phyloP scores from a whole-genome alignment of 2,113 vertebrate genomes.

The Saccopteryx leptura region DNA sequence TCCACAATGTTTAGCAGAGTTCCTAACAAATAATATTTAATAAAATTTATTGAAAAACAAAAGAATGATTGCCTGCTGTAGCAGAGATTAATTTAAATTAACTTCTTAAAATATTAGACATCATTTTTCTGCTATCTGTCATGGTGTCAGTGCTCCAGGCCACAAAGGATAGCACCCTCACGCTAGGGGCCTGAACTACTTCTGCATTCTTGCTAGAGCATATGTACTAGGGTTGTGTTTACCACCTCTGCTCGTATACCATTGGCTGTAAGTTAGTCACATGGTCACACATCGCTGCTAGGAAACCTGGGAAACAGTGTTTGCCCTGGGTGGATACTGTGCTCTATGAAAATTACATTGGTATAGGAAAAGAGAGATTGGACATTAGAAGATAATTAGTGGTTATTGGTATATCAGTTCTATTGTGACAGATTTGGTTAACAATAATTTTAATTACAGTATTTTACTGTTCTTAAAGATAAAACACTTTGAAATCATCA shows the following conservation, averaged over 20 bases:
- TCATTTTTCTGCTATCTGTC: background rate
- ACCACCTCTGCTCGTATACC: background rate
- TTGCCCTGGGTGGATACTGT: background rate
- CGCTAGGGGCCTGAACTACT: accelerated
- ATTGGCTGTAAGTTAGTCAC: background rate
- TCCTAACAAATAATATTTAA: background rate
- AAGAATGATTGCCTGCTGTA: background rate
- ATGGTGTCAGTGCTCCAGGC: background rate
- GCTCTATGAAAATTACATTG: background rate
- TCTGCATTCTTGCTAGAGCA: background rate
- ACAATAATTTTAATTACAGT: background rate
- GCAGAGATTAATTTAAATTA: conserved; percentile 43
- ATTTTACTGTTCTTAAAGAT: background rate
- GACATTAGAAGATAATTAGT: background rate
- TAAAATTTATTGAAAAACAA: background rate
- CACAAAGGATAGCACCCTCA: background rate
- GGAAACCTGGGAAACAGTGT: background rate
- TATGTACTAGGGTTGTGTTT: background rate
- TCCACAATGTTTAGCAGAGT: background rate
- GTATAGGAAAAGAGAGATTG: background rate
- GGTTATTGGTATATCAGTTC: background rate
- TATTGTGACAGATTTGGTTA: background rate
- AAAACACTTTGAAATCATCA: background rate
- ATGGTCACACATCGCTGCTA: background rate
- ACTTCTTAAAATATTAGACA: background rate